Evolutionary conservation across 2,888 invertebrate genomes (phyloP).

Genomic region (Harpalus rufipes): DNA sequence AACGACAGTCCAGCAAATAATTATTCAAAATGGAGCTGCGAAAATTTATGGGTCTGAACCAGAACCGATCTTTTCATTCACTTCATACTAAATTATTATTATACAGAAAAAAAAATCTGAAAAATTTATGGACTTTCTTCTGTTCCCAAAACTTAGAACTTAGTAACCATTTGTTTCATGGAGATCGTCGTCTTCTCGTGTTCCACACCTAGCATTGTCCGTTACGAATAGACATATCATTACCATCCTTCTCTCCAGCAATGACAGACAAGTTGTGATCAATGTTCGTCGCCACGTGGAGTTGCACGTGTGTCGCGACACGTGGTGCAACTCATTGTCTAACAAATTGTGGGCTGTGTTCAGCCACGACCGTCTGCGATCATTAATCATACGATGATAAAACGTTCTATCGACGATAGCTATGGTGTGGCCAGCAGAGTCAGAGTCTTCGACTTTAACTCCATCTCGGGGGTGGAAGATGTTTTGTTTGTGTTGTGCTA

Average conservation of each 20-base stretch:
- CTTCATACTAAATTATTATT: too few relatives aligned
- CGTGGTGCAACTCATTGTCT: conserved; percentile 61
- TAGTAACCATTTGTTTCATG: neutral
- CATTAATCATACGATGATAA: conserved; percentile 63
- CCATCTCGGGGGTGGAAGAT: conserved; percentile 46
- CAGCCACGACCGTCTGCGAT: conserved; percentile 21
- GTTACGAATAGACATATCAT: conserved; percentile 28
- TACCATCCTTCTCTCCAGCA: conserved; percentile 13
- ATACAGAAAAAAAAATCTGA: too few relatives aligned
- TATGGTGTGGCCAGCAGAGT: neutral
- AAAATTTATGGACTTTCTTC: too few relatives aligned
- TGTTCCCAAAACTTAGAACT: too few relatives aligned
- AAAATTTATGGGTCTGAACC: too few relatives aligned
- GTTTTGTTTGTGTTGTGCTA: conserved; percentile 49
- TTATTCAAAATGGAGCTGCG: too few relatives aligned
- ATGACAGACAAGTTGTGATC: conserved; percentile 45
- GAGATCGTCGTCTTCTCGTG: neutral
- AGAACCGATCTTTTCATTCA: too few relatives aligned
- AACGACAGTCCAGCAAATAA: too few relatives aligned
- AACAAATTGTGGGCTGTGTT: conserved; percentile 65
- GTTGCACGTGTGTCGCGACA: conserved; percentile 49
- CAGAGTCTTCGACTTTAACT: too few relatives aligned
- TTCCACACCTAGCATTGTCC: conserved; percentile 20
- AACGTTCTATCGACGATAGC: conserved; percentile 28
- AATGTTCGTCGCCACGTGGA: conserved; percentile 46